Conservation (phyloP, 2,797 vertebrate genomes). For the Loris lydekkerianus region DNA sequence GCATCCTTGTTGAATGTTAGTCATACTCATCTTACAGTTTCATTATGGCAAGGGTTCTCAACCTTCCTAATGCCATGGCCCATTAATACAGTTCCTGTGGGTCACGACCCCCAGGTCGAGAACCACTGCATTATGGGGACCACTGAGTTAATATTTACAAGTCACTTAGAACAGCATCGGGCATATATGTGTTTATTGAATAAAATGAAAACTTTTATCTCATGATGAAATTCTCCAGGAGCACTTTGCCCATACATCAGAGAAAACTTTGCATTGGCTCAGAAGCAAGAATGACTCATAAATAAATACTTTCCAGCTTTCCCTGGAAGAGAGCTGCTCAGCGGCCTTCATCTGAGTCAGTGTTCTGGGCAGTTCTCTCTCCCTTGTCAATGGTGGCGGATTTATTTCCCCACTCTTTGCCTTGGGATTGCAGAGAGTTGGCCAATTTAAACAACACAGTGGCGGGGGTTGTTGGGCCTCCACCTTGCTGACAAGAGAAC, state of each 20-base stretch:
- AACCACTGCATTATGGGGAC: no score
- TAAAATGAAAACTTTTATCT: not conserved
- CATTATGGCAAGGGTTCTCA: no score
- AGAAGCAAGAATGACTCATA: not conserved
- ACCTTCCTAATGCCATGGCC: no score
- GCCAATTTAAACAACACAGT: not conserved
- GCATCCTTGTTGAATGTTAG: accelerated
- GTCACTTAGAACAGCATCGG: not conserved
- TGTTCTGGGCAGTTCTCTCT: not conserved
- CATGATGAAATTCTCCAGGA: not conserved
- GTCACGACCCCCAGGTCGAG: no score
- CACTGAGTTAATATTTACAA: not conserved
- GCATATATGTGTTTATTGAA: not conserved
- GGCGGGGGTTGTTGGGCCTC: not conserved
- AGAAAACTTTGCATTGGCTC: not conserved
- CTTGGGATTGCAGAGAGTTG: no score
- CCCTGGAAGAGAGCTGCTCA: not conserved
- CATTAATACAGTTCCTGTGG: no score
- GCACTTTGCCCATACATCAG: not conserved
- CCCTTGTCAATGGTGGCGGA: accelerated
- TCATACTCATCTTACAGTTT: accelerated
- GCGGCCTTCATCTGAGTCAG: not conserved
- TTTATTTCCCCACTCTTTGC: not conserved
- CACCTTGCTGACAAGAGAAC: not conserved
- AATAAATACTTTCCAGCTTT: accelerated